Base-by-base conservation (phyloP, 2,113 vertebrate species). In the Xenopus tropicalis region DNA sequence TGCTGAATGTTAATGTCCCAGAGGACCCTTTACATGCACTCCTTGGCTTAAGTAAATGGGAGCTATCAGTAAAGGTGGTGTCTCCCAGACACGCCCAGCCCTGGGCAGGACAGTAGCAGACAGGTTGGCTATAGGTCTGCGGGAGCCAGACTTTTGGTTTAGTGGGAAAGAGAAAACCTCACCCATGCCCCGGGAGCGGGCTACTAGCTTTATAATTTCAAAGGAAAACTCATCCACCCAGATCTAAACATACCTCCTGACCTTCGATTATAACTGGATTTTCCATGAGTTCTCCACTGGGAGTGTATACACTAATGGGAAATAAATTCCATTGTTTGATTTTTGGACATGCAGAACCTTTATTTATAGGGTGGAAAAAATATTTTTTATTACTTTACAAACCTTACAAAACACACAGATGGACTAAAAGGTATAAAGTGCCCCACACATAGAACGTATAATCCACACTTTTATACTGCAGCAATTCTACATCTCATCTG, bases 91-190 rank as follows among this genome's bases (percentile, higher is more conserved):
- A 78, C 78, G 12, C 46, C 46, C 8, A 54, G 70, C 78, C 77
- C 82, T 86, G 10, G 25, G 20, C 43, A 52, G 59, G 11, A 37
- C 24, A 61, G 29, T 9, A 14, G 56, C 84, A 83, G 83, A 85
- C 79, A 78, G 78, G 78, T 82, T 82, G 85, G 83, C 88, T 84
- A 85, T 83, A 83, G 70, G 79, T 80, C 75, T 82, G 52, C 75
- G 22, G 68, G 79, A 86, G 58, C 61, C 79, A 70, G 62, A 77
- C 80, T 82, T 79, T 85, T 87, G 83, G 83, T 79, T 80, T 37
- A 0, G 62, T 61, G 69, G 64, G 66, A 81, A 76, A 48, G 46
- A 48, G 43, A 70, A 80, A 79, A 24, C 80, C 78, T 74, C 78
- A 52, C 73, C 78, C 79, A 82, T 63, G 46, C 80, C 80, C 82